Conservation (phyloP, 1,140 invertebrate species). For the Lepidotrigona ventralis region DNA sequence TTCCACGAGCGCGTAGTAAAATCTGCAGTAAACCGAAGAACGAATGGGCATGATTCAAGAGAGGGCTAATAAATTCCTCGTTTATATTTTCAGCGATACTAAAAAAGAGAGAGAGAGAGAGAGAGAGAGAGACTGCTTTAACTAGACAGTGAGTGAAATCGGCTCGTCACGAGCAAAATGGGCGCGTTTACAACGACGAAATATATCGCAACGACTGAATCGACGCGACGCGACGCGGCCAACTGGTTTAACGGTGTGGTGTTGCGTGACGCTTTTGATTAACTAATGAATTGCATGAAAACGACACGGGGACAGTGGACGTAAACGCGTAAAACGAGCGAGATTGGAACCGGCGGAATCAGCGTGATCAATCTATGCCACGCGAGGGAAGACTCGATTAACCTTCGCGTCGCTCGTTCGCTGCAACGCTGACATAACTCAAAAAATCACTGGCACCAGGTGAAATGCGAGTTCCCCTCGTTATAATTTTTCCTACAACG, state of each 20-base stretch:
- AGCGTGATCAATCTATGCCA: background rate
- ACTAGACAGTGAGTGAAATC: background rate
- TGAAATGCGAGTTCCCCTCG: no score
- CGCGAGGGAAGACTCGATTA: conserved; percentile 43
- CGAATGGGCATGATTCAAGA: no score
- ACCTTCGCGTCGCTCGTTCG: background rate
- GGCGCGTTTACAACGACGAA: background rate
- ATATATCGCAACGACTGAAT: background rate
- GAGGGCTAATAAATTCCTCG: no score
- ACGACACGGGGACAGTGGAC: background rate
- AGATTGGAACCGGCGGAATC: conserved; percentile 17
- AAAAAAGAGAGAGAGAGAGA: background rate
- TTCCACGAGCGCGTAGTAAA: no score
- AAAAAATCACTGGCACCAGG: no score
- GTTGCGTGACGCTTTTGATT: conserved; percentile 53
- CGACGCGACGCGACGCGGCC: no score
- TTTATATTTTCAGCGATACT: no score
- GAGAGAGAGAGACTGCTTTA: background rate
- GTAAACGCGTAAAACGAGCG: background rate
- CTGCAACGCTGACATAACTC: no score
- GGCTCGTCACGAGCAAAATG: background rate
- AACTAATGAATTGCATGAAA: conserved; percentile 57
- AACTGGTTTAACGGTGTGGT: background rate
- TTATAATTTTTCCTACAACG: no score
- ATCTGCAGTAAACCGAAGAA: no score